Base-by-base conservation (phyloP, 2,888 invertebrate genomes). In the Acronicta leporina region DNA sequence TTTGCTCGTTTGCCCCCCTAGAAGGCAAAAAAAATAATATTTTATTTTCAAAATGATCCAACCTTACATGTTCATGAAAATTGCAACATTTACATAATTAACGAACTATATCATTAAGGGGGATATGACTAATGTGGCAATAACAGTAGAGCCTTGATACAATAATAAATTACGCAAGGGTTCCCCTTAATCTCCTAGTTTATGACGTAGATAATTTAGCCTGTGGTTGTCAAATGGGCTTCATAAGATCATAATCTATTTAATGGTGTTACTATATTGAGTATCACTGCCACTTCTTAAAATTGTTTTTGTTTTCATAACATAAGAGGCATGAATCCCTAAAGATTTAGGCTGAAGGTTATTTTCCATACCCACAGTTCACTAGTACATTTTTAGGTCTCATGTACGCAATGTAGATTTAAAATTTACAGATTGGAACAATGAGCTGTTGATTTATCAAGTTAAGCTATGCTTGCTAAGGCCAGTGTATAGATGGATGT, bases 101-200 rank as follows among this genome's bases (percentile, higher is more conserved):
- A 14, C 14, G 40, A 53, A 51, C 35, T 46, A 44, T 7, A 58
- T 43, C 30, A 57, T 54, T 57, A 41, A 49, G 30, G 8, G 43
- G 38, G 59, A 44, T 45, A 56, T 63, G 54, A 68, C 30, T 54
- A 55, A 68, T 55, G 49, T 43, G 5, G 50, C 35, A 56, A 46
- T 60, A 66, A 49, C 20, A 52, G 38, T 33, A 53, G 40, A 42
- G 40, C 38, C 64, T 63, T 68, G 47, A 63, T 46, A 64, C 42
- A 45, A 64, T 60, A 76, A 73, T 74, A 76, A 68, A 76, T 74
- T 50, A 73, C 35, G 13, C 7, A 53, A 68, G 68, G 68, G 69
- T 57, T 55, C 60, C 50, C 55, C 60, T 54, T 73, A 73, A 76
- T 74, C 76, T 59, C 33, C 41, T 60, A 65, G 73, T 73, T 74